Evolutionary conservation across 1,140 invertebrate species (phyloP).

Genomic region (Metaphire vulgaris): DNA sequence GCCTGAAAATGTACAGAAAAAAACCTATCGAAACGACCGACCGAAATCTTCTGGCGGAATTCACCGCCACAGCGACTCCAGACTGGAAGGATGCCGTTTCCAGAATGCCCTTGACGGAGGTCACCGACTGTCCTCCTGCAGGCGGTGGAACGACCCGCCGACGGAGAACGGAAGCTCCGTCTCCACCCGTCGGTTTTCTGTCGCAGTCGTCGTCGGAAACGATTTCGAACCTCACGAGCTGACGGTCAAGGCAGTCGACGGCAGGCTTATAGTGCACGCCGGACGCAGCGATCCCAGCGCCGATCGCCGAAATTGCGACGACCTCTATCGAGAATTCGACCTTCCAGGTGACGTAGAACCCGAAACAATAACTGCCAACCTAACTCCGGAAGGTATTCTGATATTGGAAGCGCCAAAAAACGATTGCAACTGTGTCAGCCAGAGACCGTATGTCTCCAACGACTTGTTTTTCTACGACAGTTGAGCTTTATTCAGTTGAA

Average conservation of each 20-base stretch:
- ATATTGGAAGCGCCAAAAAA: conserved; percentile 8
- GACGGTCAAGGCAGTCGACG: conserved; percentile 46
- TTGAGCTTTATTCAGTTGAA: no score
- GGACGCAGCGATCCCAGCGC: conserved; percentile 25
- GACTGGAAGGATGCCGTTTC: no score
- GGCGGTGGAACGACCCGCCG: no score
- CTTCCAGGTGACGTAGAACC: conserved; percentile 15
- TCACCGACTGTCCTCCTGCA: no score
- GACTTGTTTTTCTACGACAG: no score
- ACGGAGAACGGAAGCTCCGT: neutral
- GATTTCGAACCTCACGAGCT: conserved; percentile 47
- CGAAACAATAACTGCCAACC: neutral
- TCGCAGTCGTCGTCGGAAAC: conserved; percentile 44
- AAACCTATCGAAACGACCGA: no score
- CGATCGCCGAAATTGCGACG: neutral
- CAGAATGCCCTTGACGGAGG: no score
- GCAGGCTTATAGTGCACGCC: conserved; percentile 47
- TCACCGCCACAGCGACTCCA: no score
- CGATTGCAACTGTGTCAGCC: no score
- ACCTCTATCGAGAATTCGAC: neutral
- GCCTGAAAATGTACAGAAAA: no score
- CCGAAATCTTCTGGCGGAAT: no score
- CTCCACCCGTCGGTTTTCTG: conserved; percentile 15
- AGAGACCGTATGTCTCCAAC: no score
- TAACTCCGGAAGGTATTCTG: conserved; percentile 16